These are phyloP conservation scores for Oophaga sylvatica DNA, from an alignment of 2,797 vertebrate species.

Conservation along the genomic window DNA sequence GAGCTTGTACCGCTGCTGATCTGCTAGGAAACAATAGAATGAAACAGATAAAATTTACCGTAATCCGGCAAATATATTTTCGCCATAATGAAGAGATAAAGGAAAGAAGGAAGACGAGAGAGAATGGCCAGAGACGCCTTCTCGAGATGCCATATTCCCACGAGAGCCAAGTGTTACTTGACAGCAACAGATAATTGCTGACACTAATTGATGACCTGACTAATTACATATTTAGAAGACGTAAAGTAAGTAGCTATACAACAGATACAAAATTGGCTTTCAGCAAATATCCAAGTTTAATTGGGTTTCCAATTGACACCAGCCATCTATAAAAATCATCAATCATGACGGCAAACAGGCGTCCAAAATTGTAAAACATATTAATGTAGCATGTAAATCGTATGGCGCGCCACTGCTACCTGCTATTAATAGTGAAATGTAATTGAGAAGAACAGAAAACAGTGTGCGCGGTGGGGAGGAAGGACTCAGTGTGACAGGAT, in stretches of 20 bases:
- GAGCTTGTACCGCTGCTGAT: too few relatives aligned
- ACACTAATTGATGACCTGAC: background rate
- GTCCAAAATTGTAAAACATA: background rate
- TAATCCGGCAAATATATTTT: background rate
- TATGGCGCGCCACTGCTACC: background rate
- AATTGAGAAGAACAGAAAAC: slow-evolving; percentile 30
- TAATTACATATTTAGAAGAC: slow-evolving; percentile 9
- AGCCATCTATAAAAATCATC: slow-evolving; percentile 11
- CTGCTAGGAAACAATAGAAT: too few relatives aligned
- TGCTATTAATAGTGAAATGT: slow-evolving; percentile 35
- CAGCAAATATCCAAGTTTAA: background rate
- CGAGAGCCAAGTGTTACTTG: background rate
- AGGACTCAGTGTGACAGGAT: slow-evolving; percentile 10
- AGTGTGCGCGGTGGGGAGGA: background rate
- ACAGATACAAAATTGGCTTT: background rate
- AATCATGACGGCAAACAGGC: background rate
- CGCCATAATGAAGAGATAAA: background rate
- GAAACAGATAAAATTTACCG: background rate
- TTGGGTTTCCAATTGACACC: background rate
- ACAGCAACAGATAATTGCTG: background rate
- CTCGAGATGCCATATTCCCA: background rate
- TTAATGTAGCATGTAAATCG: background rate
- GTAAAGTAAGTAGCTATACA: background rate
- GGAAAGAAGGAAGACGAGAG: background rate
- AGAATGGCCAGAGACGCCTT: background rate